Evolutionary conservation across 2,797 vertebrate species (phyloP).

Genomic region (Myoxocephalus aenaeus): DNA sequence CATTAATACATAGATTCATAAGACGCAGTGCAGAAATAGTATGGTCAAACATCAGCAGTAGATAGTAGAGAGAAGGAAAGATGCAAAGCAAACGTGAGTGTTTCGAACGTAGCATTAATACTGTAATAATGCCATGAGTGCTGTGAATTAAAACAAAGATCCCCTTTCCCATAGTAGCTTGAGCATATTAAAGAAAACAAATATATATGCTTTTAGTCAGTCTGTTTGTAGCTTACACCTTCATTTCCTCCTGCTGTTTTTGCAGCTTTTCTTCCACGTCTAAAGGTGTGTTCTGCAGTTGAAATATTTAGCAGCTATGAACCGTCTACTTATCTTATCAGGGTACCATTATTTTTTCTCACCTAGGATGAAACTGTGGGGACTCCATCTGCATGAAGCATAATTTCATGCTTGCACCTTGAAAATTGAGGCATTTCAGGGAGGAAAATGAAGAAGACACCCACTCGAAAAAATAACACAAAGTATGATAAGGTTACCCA

Average conservation of each 20-base stretch:
- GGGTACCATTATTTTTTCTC: conserved; percentile 11
- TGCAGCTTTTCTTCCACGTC: conserved; percentile 28
- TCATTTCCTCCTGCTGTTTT: conserved; percentile 14
- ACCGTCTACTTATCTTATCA: conserved; percentile 37
- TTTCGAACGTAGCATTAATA: neutral
- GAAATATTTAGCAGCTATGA: conserved; percentile 44
- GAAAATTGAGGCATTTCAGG: conserved; percentile 39
- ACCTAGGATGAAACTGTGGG: conserved; percentile 21
- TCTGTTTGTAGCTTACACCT: neutral
- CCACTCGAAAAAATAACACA: neutral
- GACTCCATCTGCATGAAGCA: conserved; percentile 32
- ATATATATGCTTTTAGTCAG: neutral
- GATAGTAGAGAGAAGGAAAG: neutral
- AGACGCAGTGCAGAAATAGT: conserved; percentile 3
- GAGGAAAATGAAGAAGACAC: conserved; percentile 17
- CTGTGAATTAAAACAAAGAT: conserved; percentile 4
- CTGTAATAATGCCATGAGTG: neutral
- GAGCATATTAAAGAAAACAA: conserved; percentile 1
- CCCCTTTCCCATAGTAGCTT: neutral
- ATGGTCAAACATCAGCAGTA: conserved; percentile 7
- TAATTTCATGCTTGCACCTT: conserved; percentile 39
- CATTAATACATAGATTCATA: neutral
- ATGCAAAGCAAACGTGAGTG: conserved; percentile 2
- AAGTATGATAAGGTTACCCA: neutral
- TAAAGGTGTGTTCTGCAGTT: conserved; percentile 21